phyloP scores from a whole-genome alignment of 2,888 invertebrate species.

The Microplitis manilae region DNA sequence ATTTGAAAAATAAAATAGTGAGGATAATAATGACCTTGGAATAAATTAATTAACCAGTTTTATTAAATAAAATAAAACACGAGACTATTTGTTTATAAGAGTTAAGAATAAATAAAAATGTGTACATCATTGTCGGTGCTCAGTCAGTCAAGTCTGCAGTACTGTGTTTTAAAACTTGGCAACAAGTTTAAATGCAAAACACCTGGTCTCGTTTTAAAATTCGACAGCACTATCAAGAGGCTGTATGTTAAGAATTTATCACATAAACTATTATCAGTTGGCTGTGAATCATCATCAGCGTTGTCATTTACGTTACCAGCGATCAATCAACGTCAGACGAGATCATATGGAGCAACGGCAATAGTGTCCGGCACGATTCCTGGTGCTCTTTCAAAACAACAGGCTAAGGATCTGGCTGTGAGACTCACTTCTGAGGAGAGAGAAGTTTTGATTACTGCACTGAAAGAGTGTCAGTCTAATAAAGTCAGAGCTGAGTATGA shows the following conservation, averaged over 20 bases:
- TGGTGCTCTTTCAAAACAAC: conserved; percentile 76
- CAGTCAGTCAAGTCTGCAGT: conserved; percentile 41
- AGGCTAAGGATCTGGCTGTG: conserved; percentile 82
- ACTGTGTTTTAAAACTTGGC: conserved; percentile 35
- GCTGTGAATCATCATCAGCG: neutral
- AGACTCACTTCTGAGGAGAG: conserved; percentile 83
- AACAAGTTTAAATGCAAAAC: conserved; percentile 32
- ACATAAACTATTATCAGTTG: neutral
- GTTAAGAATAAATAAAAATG: conserved; percentile 42
- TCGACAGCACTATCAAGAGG: neutral
- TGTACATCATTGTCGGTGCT: conserved; percentile 49
- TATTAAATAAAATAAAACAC: neutral
- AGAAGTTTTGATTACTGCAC: conserved; percentile 77
- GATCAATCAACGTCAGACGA: conserved; percentile 14
- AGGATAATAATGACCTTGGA: neutral
- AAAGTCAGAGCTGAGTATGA: conserved; percentile 84
- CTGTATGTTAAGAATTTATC: neutral
- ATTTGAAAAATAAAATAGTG: neutral
- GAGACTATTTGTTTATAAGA: neutral
- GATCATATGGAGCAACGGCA: conserved; percentile 47
- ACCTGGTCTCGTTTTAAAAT: neutral
- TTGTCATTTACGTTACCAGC: neutral
- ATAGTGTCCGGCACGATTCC: conserved; percentile 53
- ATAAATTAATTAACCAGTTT: neutral
- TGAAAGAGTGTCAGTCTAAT: conserved; percentile 83